Percentiles rank a stretch among this genome's conserved stretches.
Conservation (phyloP, 2,888 invertebrate genomes). For the Drosophila borborema region DNA sequence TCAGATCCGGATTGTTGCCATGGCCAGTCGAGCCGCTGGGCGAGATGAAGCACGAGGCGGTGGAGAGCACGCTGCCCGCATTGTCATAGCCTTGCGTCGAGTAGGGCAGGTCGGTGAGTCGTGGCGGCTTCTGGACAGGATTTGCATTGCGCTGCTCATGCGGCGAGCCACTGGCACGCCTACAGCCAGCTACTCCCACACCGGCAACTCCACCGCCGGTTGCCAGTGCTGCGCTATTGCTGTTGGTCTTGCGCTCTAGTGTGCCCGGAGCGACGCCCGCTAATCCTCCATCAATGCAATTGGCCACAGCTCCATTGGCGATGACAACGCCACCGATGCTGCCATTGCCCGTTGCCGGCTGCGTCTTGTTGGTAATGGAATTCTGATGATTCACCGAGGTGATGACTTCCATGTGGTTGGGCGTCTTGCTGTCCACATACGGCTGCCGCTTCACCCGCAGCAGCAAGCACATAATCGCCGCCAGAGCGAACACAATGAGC, state of each 20-base stretch:
- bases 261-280: conserved; percentile 40
- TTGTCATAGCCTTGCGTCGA: conserved; percentile 90
- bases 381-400: conserved; percentile 88
- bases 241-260: conserved; percentile 71
- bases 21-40: conserved; percentile 91
- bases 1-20: conserved; percentile 93
- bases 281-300: conserved; percentile 67
- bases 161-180: conserved; percentile 21
- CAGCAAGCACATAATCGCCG: conserved; percentile 90
- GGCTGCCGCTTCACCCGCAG: conserved; percentile 91
- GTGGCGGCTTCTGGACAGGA: conserved; percentile 90
- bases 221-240: conserved; percentile 22
- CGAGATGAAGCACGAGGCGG: conserved; percentile 90
- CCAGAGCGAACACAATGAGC: conserved; percentile 90
- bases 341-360: conserved; percentile 84
- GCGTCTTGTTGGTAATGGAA: conserved; percentile 86
- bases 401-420: conserved; percentile 90
- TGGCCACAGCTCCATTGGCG: conserved; percentile 87
- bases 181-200: not conserved
- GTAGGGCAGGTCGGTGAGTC: conserved; percentile 89
- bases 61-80: conserved; percentile 88
- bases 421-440: conserved; percentile 91
- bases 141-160: conserved; percentile 86
- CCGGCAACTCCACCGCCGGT: conserved; percentile 9
- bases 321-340: conserved; percentile 87